Evolutionary conservation across 2,888 invertebrate genomes (phyloP).

Genomic region (Stenoptilia bipunctidactyla): DNA sequence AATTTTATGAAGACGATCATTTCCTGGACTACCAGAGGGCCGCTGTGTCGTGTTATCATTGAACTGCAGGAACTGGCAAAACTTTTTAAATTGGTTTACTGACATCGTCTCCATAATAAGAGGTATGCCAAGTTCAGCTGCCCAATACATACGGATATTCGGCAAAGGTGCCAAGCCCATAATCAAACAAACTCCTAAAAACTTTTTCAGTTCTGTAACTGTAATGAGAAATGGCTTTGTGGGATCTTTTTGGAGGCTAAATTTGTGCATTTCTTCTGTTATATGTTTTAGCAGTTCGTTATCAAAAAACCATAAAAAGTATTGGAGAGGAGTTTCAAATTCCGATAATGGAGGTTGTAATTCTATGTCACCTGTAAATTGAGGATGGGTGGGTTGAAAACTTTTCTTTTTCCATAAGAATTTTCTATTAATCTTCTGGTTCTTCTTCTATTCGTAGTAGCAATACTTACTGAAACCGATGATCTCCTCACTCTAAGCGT

Average conservation of each 20-base stretch:
- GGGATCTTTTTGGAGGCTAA: constrained; percentile 8
- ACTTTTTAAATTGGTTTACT: constrained; percentile 14
- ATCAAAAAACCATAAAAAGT: constrained; percentile 11
- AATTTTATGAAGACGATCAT: not conserved
- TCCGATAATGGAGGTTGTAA: constrained; percentile 8
- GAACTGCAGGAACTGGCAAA: constrained; percentile 11
- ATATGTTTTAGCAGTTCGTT: constrained; percentile 10
- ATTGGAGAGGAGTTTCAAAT: constrained; percentile 11
- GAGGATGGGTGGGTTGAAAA: constrained; percentile 5
- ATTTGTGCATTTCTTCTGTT: constrained; percentile 10
- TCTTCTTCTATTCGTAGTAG: not conserved
- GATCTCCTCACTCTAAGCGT: not conserved
- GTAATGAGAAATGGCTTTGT: constrained; percentile 9
- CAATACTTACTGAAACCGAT: not conserved
- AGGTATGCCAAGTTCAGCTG: constrained; percentile 13
- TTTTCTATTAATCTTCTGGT: constrained; percentile 2
- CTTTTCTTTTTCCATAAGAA: constrained; percentile 7
- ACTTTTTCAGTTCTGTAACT: constrained; percentile 10
- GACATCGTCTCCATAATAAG: constrained; percentile 12
- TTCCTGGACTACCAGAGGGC: not conserved
- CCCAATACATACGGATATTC: constrained; percentile 14
- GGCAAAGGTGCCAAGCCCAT: constrained; percentile 7
- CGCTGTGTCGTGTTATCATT: constrained; percentile 4
- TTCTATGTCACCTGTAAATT: constrained; percentile 10
- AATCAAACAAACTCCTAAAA: constrained; percentile 9